Conservation (phyloP, 2,888 invertebrate species). For the Pyrrhosoma nymphula region DNA sequence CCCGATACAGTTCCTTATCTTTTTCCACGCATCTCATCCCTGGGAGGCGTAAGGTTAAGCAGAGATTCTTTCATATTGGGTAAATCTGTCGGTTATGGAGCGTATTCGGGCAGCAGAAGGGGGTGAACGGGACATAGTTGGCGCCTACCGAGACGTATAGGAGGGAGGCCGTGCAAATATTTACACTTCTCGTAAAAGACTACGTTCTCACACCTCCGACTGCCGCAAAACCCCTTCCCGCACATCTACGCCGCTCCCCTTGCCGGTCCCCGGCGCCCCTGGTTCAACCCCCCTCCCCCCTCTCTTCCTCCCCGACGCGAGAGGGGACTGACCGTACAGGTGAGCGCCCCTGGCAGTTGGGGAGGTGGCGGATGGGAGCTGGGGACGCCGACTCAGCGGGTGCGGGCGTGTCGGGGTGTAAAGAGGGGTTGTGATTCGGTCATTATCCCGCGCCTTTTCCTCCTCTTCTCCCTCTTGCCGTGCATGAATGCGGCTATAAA, state of each 20-base stretch:
- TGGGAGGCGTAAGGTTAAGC: neutral
- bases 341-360: neutral
- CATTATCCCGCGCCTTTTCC: neutral
- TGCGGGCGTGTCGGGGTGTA: neutral
- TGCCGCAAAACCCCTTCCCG: neutral
- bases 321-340: constrained; percentile 51
- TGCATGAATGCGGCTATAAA: neutral
- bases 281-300: no score
- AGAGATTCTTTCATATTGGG: neutral
- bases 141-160: neutral
- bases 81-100: neutral
- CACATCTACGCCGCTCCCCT: neutral
- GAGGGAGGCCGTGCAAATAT: no score
- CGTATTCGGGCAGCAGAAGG: neutral
- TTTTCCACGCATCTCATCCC: neutral
- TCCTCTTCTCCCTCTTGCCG: neutral
- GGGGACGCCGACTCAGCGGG: neutral
- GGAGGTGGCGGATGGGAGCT: neutral
- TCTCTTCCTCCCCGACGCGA: neutral
- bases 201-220: neutral
- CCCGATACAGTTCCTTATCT: neutral
- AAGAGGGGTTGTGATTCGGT: neutral
- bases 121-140: neutral
- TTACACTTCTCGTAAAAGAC: constrained; percentile 33
- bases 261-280: neutral